These are phyloP conservation scores for Centropus unirufus DNA, from an alignment of 2,113 vertebrate genomes.

Conservation along the genomic window DNA sequence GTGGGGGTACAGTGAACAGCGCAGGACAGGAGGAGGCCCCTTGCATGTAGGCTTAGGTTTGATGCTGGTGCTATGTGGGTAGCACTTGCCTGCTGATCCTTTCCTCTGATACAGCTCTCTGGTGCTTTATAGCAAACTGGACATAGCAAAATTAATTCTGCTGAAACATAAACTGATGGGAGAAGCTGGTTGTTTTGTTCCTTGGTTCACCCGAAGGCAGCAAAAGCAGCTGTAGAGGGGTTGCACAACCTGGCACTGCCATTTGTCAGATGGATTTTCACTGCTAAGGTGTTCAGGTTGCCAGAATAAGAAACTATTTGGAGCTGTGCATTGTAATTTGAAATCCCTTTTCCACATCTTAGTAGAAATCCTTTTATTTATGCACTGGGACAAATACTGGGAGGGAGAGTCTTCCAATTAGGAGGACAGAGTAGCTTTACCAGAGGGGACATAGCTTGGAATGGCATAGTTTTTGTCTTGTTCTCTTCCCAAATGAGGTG, in stretches of 20 bases:
- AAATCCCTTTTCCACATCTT: neutral
- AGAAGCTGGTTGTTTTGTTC: neutral
- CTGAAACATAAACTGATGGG: neutral
- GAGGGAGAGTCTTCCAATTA: neutral
- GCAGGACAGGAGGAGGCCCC: neutral
- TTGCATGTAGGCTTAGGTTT: neutral
- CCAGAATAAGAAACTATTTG: neutral
- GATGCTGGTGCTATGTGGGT: neutral
- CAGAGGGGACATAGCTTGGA: neutral
- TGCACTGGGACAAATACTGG: neutral
- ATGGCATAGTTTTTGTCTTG: neutral
- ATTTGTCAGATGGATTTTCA: neutral
- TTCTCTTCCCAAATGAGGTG: neutral
- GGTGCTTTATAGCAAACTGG: neutral
- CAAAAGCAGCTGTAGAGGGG: neutral
- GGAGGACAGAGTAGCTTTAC: neutral
- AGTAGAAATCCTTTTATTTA: neutral
- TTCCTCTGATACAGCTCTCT: neutral
- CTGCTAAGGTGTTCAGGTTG: neutral
- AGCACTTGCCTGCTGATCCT: neutral
- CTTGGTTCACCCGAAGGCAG: neutral
- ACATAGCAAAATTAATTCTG: neutral
- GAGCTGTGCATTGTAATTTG: neutral
- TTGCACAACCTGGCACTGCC: neutral
- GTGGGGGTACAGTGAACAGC: neutral